Percentiles rank a stretch among this genome's conserved stretches.
These are phyloP conservation scores for Brachymystax lenok DNA, from an alignment of 2,797 vertebrate species.

Conservation along the genomic window DNA sequence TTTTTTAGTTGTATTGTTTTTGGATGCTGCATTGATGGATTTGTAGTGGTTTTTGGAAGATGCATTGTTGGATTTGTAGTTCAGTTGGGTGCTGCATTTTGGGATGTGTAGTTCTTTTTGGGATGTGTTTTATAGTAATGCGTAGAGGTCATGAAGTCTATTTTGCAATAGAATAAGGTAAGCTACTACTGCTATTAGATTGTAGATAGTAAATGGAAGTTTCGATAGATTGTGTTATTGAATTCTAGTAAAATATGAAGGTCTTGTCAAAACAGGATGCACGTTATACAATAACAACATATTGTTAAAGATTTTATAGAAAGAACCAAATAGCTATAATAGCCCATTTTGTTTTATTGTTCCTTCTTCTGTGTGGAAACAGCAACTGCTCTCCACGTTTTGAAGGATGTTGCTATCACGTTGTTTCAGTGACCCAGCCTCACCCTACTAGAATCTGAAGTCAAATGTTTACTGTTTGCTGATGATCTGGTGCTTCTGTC, in stretches of 20 bases:
- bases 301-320: constrained; percentile 20
- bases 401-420: background rate
- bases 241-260: background rate
- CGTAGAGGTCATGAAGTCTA: too few relatives aligned
- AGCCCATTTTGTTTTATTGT: background rate
- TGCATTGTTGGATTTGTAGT: background rate
- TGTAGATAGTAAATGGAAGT: too few relatives aligned
- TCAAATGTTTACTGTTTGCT: too few relatives aligned
- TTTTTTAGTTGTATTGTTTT: too few relatives aligned
- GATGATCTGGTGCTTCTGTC: too few relatives aligned
- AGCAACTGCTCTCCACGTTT: background rate
- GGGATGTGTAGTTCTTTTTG: background rate
- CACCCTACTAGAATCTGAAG: too few relatives aligned
- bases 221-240: too few relatives aligned
- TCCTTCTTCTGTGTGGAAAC: background rate
- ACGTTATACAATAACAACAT: background rate
- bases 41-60: constrained; percentile 30
- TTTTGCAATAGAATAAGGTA: too few relatives aligned
- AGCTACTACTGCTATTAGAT: too few relatives aligned
- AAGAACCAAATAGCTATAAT: constrained; percentile 27
- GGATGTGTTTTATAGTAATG: too few relatives aligned
- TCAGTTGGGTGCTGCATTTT: background rate
- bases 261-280: constrained; percentile 20
- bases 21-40: constrained; percentile 26
- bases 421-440: too few relatives aligned